Percentiles rank a stretch among this genome's conserved stretches.
These are phyloP conservation scores for Pseudomyrmex sp. DNA, from an alignment of 1,140 invertebrate genomes.

Conservation along the genomic window DNA sequence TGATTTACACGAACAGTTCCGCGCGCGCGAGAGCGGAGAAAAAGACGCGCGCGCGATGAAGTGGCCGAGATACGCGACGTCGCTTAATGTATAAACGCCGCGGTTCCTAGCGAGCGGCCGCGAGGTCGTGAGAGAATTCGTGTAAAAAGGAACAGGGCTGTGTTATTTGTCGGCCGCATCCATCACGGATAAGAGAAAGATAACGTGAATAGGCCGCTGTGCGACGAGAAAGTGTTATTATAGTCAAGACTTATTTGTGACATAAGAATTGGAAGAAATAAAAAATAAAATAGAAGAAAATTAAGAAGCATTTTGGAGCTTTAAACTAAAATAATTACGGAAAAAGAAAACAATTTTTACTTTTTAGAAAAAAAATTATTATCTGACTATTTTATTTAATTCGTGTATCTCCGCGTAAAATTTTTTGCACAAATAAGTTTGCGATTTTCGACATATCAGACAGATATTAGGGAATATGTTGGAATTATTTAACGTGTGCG, in stretches of 20 bases:
- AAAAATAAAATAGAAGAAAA: neutral
- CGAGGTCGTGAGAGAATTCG: conserved; percentile 67
- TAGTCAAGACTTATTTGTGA: conserved; percentile 30
- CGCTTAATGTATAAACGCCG: conserved; percentile 56
- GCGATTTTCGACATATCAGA: conserved; percentile 7
- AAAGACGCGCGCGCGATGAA: conserved; percentile 56
- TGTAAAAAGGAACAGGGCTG: conserved; percentile 42
- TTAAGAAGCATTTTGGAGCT: neutral
- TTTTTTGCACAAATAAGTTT: conserved; percentile 40
- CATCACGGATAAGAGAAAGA: conserved; percentile 18
- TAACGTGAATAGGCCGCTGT: neutral
- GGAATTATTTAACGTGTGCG: conserved; percentile 29
- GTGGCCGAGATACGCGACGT: conserved; percentile 61
- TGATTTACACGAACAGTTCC: conserved; percentile 66
- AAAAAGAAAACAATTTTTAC: neutral
- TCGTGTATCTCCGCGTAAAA: neutral
- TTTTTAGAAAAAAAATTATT: neutral
- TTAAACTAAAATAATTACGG: neutral
- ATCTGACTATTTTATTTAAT: neutral
- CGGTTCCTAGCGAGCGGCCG: conserved; percentile 31
- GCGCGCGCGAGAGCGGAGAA: conserved; percentile 20
- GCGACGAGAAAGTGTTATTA: conserved; percentile 6
- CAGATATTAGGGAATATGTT: neutral
- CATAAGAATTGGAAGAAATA: too few species aligned
- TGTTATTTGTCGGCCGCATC: conserved; percentile 38